Conservation (phyloP, 2,888 invertebrate species). For the Drosophila nigritarsus region DNA sequence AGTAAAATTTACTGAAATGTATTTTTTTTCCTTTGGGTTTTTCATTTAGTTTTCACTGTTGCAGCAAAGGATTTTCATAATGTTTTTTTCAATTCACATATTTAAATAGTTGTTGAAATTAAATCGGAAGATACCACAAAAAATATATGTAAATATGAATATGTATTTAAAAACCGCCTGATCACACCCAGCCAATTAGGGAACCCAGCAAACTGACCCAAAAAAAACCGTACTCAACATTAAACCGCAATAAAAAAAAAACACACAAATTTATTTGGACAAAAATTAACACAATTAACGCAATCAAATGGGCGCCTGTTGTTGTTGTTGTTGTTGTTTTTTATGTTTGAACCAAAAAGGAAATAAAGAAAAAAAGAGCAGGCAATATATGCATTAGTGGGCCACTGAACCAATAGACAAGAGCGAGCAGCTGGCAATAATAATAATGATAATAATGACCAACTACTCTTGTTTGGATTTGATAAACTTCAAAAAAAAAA, state of each 20-base stretch:
- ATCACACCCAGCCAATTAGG: conserved; percentile 38
- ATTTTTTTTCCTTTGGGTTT: neutral
- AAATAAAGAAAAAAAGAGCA: conserved; percentile 42
- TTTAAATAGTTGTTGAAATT: neutral
- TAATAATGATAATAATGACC: conserved; percentile 38
- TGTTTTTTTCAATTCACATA: too few species aligned
- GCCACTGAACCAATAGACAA: conserved; percentile 79
- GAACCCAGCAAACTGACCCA: conserved; percentile 55
- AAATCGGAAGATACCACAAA: neutral
- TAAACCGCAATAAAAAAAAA: conserved; percentile 36
- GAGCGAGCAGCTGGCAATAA: conserved; percentile 36
- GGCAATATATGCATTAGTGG: conserved; percentile 77
- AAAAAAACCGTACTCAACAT: conserved; percentile 36
- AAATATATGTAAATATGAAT: neutral
- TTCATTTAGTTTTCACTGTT: neutral
- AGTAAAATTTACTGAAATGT: neutral
- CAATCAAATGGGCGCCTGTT: conserved; percentile 66
- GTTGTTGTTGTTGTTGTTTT: conserved; percentile 8
- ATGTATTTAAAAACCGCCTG: neutral
- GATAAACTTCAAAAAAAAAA: conserved; percentile 67
- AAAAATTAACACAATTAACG: conserved; percentile 76
- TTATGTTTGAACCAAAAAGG: conserved; percentile 6
- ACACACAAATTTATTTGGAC: conserved; percentile 48
- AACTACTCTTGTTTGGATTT: conserved; percentile 44
- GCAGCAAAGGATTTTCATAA: neutral